Conservation (phyloP, 2,797 vertebrate genomes). For the Xiphophorus birchmanni region DNA sequence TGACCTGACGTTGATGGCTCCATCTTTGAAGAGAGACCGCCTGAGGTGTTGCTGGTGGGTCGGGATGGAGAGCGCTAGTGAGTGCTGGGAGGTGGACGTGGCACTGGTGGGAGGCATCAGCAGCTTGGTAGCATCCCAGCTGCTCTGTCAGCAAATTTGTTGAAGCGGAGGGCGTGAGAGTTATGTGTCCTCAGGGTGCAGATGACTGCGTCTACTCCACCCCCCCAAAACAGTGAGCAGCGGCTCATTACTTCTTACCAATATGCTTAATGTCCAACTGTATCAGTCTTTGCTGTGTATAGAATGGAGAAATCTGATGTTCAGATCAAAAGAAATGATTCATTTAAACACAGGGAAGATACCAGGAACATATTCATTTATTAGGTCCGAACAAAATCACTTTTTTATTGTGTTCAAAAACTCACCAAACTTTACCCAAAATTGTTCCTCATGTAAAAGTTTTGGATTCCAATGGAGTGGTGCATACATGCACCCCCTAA, state of each 20-base stretch:
- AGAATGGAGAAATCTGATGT: neutral
- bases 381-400: no score
- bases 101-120: neutral
- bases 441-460: no score
- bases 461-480: no score
- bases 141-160: constrained; percentile 17
- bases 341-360: neutral
- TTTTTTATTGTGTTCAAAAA: no score
- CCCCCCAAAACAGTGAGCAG: neutral
- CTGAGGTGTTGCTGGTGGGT: neutral
- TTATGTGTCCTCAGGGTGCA: constrained; percentile 11
- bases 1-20: neutral
- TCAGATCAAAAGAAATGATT: neutral
- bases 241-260: neutral
- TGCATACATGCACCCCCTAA: no score
- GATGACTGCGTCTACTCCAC: neutral
- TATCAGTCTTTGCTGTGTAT: neutral
- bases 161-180: neutral
- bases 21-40: neutral
- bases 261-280: neutral
- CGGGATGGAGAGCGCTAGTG: neutral
- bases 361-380: neutral
- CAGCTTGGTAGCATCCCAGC: constrained; percentile 5
- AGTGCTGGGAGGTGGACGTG: neutral
- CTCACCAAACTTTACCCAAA: no score